These are phyloP conservation scores for Pterostichus madidus DNA, from an alignment of 2,888 invertebrate species.

Conservation along the genomic window DNA sequence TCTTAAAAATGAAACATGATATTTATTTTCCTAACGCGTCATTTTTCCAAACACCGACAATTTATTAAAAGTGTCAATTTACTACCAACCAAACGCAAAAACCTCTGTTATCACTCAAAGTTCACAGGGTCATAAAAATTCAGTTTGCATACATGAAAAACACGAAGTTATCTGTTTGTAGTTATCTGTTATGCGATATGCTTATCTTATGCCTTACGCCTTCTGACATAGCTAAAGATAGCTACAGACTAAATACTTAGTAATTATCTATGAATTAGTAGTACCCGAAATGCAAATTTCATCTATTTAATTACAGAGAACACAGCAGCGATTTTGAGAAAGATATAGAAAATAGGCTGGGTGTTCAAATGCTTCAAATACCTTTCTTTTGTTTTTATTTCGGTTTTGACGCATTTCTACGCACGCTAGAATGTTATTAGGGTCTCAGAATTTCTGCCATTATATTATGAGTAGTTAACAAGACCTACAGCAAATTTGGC, in stretches of 20 bases:
- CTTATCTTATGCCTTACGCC: neutral
- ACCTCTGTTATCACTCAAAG: neutral
- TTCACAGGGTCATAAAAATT: constrained; percentile 25
- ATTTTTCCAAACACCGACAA: constrained; percentile 39
- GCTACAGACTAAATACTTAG: constrained; percentile 10
- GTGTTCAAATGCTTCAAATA: neutral
- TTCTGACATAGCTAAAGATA: constrained; percentile 35
- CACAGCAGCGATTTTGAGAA: neutral
- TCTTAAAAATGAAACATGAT: neutral
- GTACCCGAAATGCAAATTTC: constrained; percentile 19
- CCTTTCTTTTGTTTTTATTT: constrained; percentile 2
- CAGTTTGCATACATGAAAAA: neutral
- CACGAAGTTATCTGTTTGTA: neutral
- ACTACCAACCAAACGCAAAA: constrained; percentile 14
- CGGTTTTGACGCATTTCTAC: neutral
- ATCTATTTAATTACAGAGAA: constrained; percentile 14
- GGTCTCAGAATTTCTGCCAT: neutral
- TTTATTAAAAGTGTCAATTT: constrained; percentile 56
- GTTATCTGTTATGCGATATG: constrained; percentile 12
- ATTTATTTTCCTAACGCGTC: neutral
- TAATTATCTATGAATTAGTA: constrained; percentile 29
- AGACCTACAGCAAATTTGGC: too few species aligned
- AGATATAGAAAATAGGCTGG: neutral
- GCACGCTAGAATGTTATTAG: constrained; percentile 7
- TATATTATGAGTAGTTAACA: too few species aligned